These are phyloP conservation scores for Penaeus vannamei DNA, from an alignment of 1,140 invertebrate genomes.

Conservation along the genomic window DNA sequence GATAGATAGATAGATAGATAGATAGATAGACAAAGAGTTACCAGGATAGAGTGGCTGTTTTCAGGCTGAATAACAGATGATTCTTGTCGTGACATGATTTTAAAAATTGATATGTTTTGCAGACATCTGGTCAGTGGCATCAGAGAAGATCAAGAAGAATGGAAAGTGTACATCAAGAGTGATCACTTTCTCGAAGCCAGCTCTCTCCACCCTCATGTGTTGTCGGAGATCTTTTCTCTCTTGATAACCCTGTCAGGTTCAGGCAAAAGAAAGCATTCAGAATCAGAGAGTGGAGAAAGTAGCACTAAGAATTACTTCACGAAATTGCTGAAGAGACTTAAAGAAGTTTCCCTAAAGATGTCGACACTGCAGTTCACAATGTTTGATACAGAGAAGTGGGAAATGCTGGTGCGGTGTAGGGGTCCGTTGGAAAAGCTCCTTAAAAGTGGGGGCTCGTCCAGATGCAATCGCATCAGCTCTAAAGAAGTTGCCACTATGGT, in stretches of 20 bases:
- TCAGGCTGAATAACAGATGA: too few relatives aligned
- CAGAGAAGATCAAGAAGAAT: constrained; percentile 29
- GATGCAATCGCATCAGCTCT: background rate
- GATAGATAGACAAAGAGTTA: too few relatives aligned
- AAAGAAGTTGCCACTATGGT: constrained; percentile 11
- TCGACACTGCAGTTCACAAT: constrained; percentile 2
- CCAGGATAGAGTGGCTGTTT: too few relatives aligned
- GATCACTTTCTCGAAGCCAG: constrained; percentile 48
- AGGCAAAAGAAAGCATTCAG: constrained; percentile 43
- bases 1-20: too few relatives aligned
- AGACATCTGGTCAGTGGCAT: constrained; percentile 47
- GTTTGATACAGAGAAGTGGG: constrained; percentile 20
- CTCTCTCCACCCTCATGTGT: constrained; percentile 39
- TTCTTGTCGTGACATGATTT: background rate
- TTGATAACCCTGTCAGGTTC: background rate
- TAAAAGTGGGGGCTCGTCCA: constrained; percentile 3
- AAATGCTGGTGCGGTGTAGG: constrained; percentile 31
- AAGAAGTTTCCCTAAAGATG: constrained; percentile 13
- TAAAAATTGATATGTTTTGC: background rate
- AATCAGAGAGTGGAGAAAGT: background rate
- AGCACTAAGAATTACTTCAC: background rate
- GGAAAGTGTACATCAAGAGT: constrained; percentile 45
- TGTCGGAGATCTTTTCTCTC: constrained; percentile 10
- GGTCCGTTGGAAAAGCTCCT: constrained; percentile 29
- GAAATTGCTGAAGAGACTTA: background rate